These are phyloP conservation scores for Adelphocoris suturalis DNA, from an alignment of 2,888 invertebrate species.

Conservation along the genomic window DNA sequence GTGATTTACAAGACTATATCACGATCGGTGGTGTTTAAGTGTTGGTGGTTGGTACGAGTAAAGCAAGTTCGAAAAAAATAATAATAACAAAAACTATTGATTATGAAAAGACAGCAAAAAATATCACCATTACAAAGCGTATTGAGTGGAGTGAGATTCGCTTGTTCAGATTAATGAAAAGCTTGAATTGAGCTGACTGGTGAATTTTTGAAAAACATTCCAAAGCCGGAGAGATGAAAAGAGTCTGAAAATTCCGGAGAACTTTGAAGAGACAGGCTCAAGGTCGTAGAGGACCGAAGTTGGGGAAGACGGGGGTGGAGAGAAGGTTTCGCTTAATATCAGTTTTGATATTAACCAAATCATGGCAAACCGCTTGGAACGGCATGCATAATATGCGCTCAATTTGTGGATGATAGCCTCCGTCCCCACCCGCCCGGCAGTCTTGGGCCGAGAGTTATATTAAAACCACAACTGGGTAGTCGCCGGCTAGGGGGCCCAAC, in stretches of 20 bases:
- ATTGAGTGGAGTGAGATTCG: too few relatives aligned
- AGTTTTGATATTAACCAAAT: slow-evolving; percentile 72
- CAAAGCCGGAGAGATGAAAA: neutral
- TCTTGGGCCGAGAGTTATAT: slow-evolving; percentile 62
- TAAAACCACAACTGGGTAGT: slow-evolving; percentile 67
- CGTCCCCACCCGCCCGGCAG: neutral
- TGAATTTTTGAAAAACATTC: neutral
- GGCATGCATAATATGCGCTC: slow-evolving; percentile 71
- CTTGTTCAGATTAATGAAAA: too few relatives aligned
- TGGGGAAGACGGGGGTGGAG: neutral
- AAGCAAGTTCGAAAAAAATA: too few relatives aligned
- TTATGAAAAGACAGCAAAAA: too few relatives aligned
- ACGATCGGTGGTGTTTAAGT: slow-evolving; percentile 52
- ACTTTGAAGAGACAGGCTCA: neutral
- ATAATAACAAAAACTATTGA: too few relatives aligned
- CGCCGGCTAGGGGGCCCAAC: neutral
- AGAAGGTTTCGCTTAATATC: slow-evolving; percentile 64
- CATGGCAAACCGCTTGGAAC: slow-evolving; percentile 70
- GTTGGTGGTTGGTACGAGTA: too few relatives aligned
- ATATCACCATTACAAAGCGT: too few relatives aligned
- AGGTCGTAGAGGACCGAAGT: neutral
- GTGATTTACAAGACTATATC: neutral
- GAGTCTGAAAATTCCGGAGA: slow-evolving; percentile 13
- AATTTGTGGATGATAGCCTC: slow-evolving; percentile 66
- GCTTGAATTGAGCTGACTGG: neutral